Evolutionary conservation across 2,113 vertebrate genomes (phyloP), one percentile per base, ranked within the genome.

Genomic region (Rissa tridactyla): DNA sequence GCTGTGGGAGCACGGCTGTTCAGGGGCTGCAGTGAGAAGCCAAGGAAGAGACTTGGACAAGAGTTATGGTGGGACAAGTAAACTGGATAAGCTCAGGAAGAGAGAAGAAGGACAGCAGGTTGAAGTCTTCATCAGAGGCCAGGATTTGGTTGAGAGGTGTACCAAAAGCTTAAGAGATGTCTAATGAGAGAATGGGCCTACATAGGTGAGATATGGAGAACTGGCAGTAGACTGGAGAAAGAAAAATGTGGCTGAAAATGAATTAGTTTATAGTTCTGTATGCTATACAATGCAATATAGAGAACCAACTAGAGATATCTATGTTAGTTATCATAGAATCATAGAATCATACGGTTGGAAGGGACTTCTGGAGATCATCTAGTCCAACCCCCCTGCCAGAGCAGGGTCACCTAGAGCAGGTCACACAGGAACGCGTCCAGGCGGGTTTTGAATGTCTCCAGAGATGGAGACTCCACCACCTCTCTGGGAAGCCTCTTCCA

Each of bases 1-100:
- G n/a, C 25, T 26, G 8, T 34, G 16, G 10, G 32, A 71, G 62
- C 5, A 0, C 1, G 1, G 0, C 6, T 75, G 15, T 21, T 75
- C 36, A 68, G 47, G 14, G 86, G 20, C 66, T 94, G 55, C 57
- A 57, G 42, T 14, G 26, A 54, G 30, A 80, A 89, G 18, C 10
- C 23, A 58, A n/a, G 15, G 38, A 66, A 13, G 30, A 64, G 22
- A 29, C 7, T 42, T 62, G 17, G n/a, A 52, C 34, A 62, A 49
- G 11, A 60, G 26, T 44, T 29, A 27, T 51, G 44, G 21, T 44
- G 36, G 72, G 11, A 76, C 15, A 27, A 0, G 1, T 22, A 49
- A 61, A 51, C 36, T 2, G 4, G 19, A 46, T 27, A 23, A 87
- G 6, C 9, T 22, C 5, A 38, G 16, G 36, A 85, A 78, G 36